phyloP scores from a whole-genome alignment of 2,888 invertebrate species.

The Tiphia femorata region DNA sequence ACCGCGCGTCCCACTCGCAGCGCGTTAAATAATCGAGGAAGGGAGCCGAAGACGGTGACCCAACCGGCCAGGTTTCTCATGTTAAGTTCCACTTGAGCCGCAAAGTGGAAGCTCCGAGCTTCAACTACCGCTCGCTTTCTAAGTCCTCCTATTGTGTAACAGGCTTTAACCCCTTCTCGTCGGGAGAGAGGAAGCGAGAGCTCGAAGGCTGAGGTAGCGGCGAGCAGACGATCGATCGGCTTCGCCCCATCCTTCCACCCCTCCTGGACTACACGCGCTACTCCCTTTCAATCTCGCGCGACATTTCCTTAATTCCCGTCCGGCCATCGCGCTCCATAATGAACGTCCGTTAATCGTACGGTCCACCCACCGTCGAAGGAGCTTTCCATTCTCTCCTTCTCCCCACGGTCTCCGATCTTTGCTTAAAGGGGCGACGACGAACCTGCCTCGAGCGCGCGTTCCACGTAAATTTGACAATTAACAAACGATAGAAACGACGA shows the following conservation, averaged over 20 bases:
- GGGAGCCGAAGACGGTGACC: constrained; percentile 9
- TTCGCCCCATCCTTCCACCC: too few relatives aligned
- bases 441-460: too few relatives aligned
- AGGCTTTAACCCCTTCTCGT: constrained; percentile 15
- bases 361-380: background rate
- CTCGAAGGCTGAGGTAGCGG: too few relatives aligned
- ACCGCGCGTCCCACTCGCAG: background rate
- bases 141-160: constrained; percentile 16
- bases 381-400: background rate
- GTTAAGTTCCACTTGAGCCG: constrained; percentile 31
- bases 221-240: constrained; percentile 24
- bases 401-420: background rate
- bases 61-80: constrained; percentile 16
- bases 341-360: too few relatives aligned
- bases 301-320: background rate
- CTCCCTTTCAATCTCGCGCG: constrained; percentile 12
- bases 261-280: constrained; percentile 36
- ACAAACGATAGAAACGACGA: too few relatives aligned
- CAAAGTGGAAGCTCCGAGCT: constrained; percentile 29
- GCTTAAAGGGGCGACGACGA: too few relatives aligned
- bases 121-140: constrained; percentile 20
- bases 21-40: constrained; percentile 4
- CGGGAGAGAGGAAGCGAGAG: too few relatives aligned
- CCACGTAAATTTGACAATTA: too few relatives aligned
- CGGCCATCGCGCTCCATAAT: too few relatives aligned